Evolutionary conservation across 2,113 vertebrate species (phyloP).

Genomic region (Oreochromis niloticus): DNA sequence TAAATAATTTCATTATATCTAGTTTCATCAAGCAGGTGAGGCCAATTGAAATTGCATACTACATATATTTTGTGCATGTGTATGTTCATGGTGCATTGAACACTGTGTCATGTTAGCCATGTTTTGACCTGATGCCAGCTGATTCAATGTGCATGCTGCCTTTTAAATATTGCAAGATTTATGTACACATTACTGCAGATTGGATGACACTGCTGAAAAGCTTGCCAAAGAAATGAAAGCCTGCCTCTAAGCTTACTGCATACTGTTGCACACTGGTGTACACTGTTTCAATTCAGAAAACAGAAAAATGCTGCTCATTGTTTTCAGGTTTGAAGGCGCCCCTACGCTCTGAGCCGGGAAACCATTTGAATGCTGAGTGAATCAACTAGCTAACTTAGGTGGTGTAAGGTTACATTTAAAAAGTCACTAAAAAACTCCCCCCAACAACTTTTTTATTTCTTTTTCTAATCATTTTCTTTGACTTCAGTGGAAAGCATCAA

Average conservation of each 20-base stretch:
- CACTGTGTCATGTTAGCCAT: not conserved
- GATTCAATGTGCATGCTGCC: not conserved
- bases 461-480: not conserved
- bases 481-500: not conserved
- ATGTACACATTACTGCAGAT: rapidly evolving
- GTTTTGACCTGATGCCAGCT: not conserved
- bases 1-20: not conserved
- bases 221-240: not conserved
- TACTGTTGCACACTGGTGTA: not conserved
- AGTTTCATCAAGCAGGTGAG: not conserved
- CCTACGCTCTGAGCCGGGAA: not conserved
- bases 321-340: not conserved
- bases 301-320: not conserved
- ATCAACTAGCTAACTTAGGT: not conserved
- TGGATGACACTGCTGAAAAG: not conserved
- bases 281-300: not conserved
- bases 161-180: not conserved
- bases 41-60: not conserved
- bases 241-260: not conserved
- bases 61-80: not conserved
- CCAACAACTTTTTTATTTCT: not conserved
- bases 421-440: not conserved
- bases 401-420: not conserved
- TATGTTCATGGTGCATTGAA: not conserved
- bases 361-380: not conserved